These are phyloP conservation scores for Drosophila lowei DNA, from an alignment of 1,140 invertebrate genomes.

Conservation along the genomic window DNA sequence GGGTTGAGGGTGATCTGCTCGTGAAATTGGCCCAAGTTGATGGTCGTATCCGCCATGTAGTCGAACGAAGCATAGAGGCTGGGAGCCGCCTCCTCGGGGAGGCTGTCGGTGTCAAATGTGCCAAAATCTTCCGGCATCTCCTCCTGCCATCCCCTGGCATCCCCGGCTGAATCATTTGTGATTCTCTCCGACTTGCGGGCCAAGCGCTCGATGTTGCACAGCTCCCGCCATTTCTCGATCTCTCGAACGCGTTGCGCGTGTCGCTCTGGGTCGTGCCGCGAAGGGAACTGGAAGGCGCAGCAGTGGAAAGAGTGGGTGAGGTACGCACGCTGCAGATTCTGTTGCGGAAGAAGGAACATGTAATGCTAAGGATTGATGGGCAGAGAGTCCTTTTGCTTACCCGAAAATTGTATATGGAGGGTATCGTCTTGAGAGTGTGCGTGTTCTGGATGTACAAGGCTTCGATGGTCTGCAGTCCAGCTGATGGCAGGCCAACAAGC, in stretches of 20 bases:
- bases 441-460: conserved; percentile 89
- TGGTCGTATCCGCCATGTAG: conserved; percentile 64
- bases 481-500: conserved; percentile 88
- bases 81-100: neutral
- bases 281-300: conserved; percentile 93
- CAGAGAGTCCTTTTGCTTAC: conserved; percentile 81
- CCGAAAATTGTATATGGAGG: conserved; percentile 91
- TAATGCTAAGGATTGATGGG: neutral
- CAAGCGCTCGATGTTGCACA: conserved; percentile 43
- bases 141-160: neutral
- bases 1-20: conserved; percentile 73
- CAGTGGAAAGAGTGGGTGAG: conserved; percentile 95
- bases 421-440: conserved; percentile 89
- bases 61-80: conserved; percentile 37
- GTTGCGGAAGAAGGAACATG: neutral
- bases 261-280: conserved; percentile 88
- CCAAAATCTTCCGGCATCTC: conserved; percentile 25
- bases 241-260: conserved; percentile 86
- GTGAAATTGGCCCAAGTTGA: conserved; percentile 71
- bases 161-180: neutral
- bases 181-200: conserved; percentile 1
- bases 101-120: conserved; percentile 3
- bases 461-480: conserved; percentile 89
- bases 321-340: conserved; percentile 85
- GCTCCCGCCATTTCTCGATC: conserved; percentile 82